Percentiles rank a stretch among this genome's conserved stretches.
Conservation (phyloP, 2,113 vertebrate genomes). For the Oreochromis niloticus region DNA sequence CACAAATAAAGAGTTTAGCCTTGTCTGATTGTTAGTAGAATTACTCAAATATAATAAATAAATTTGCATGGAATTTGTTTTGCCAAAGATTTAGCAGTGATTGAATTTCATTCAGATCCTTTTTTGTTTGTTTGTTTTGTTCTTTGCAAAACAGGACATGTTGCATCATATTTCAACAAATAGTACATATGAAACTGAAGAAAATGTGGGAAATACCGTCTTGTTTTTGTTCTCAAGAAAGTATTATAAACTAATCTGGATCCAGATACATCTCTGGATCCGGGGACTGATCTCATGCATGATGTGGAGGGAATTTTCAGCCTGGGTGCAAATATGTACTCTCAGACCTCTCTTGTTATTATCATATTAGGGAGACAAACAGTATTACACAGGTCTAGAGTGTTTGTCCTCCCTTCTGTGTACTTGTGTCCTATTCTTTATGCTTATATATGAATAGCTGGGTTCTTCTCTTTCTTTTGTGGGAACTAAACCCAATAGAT, state of each 20-base stretch:
- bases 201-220: neutral
- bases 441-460: neutral
- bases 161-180: neutral
- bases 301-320: neutral
- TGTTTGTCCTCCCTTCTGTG: neutral
- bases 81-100: neutral
- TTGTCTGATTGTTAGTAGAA: neutral
- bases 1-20: neutral
- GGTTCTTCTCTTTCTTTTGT: neutral
- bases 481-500: neutral
- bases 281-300: neutral
- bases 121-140: neutral
- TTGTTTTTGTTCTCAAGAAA: neutral
- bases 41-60: neutral
- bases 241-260: neutral
- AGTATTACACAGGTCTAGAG: neutral
- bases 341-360: neutral
- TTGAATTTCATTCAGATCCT: neutral
- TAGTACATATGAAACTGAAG: neutral
- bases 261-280: neutral
- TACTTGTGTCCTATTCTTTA: neutral
- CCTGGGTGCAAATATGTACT: neutral
- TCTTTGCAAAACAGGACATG: neutral
- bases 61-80: neutral
- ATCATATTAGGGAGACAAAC: neutral